A percentile compares a stretch with the other conserved stretches of the same genome.
Conservation (phyloP, 2,113 vertebrate species). For the Crypturellus undulatus region DNA sequence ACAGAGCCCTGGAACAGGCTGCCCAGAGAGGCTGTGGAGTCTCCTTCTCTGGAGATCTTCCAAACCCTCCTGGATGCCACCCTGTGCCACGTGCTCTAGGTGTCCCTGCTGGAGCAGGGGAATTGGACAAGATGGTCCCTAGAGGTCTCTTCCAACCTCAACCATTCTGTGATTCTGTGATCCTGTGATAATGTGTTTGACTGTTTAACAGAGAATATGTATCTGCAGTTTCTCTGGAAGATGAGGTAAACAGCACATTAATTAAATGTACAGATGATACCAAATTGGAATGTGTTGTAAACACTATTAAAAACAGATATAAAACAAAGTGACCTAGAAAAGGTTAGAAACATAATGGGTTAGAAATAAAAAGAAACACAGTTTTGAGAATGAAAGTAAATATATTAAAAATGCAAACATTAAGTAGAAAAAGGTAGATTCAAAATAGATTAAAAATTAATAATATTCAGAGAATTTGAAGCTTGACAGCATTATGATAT, state of each 20-base stretch:
- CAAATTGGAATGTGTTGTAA: slow-evolving; percentile 47
- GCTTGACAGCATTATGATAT: accelerated
- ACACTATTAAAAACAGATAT: slow-evolving; percentile 33
- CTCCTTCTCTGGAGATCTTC: too few species aligned
- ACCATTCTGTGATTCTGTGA: too few species aligned
- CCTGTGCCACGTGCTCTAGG: too few species aligned
- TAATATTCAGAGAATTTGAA: background rate
- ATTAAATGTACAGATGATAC: slow-evolving; percentile 72
- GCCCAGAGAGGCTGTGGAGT: too few species aligned
- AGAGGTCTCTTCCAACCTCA: too few species aligned
- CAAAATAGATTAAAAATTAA: background rate
- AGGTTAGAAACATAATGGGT: background rate
- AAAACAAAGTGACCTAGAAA: slow-evolving; percentile 67
- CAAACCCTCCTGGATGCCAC: too few species aligned
- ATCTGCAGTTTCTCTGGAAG: slow-evolving; percentile 70
- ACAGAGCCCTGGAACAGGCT: too few species aligned
- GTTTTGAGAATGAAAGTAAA: background rate
- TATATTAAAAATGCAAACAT: background rate
- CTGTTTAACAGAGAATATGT: slow-evolving; percentile 55
- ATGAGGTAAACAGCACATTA: slow-evolving; percentile 69
- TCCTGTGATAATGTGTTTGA: too few species aligned
- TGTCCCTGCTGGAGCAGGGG: too few species aligned
- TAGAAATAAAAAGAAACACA: background rate
- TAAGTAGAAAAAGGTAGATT: background rate
- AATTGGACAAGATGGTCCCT: too few species aligned